Percentiles rank a stretch among this genome's conserved stretches.
phyloP scores from a whole-genome alignment of 2,113 vertebrate species.

The Halichoeres trimaculatus region DNA sequence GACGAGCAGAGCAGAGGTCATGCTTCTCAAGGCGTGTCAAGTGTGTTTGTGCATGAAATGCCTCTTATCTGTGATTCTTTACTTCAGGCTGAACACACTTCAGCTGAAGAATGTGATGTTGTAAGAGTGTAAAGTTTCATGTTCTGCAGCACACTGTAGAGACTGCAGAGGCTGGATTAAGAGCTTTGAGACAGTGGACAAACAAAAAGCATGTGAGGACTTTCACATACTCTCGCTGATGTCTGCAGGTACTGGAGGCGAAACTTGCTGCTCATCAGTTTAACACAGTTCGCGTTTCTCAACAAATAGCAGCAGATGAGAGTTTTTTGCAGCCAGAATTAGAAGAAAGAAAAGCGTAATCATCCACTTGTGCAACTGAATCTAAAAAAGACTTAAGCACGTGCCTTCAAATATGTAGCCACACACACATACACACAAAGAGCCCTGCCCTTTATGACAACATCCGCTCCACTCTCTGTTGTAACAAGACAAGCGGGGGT shows the following conservation, averaged over 20 bases:
- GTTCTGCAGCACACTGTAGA: not conserved
- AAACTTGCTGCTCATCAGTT: too few species aligned
- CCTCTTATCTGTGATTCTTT: not conserved
- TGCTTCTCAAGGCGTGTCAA: conserved; percentile 28
- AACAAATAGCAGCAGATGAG: not conserved
- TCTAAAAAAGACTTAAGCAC: not conserved
- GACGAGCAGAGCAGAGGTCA: conserved; percentile 40
- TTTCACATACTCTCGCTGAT: not conserved
- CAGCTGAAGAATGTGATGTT: not conserved
- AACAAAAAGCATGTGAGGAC: not conserved
- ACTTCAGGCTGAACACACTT: not conserved
- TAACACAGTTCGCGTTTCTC: not conserved
- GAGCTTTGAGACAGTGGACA: not conserved
- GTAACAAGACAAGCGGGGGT: not conserved
- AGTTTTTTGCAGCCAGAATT: not conserved
- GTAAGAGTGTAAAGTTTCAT: not conserved
- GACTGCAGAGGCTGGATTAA: not conserved
- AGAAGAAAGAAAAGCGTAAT: too few species aligned
- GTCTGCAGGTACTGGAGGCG: not conserved
- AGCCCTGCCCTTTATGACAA: conserved; percentile 20
- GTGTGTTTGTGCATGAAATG: conserved; percentile 26
- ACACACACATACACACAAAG: not conserved
- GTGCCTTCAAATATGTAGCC: not conserved
- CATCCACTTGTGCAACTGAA: too few species aligned
- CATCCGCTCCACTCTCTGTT: conserved; percentile 18